Percentiles rank a stretch among this genome's conserved stretches.
These are phyloP conservation scores for Ammodytes dubius DNA, from an alignment of 2,113 vertebrate genomes.

Conservation along the genomic window DNA sequence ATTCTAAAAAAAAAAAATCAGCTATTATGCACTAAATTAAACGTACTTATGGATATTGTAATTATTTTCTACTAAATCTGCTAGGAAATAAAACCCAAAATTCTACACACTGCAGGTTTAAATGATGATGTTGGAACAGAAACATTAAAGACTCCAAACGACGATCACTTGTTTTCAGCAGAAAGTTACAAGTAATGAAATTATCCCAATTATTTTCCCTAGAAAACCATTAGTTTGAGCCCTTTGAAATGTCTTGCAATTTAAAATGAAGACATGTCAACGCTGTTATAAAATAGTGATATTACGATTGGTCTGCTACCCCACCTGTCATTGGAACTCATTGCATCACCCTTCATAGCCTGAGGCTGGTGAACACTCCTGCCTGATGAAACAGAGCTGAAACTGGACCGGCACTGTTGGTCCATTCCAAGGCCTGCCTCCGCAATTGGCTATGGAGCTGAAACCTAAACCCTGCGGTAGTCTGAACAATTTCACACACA, in stretches of 20 bases:
- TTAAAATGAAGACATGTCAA: conserved; percentile 23
- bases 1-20: too few species aligned
- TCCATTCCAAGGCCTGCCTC: conserved; percentile 27
- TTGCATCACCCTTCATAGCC: conserved; percentile 46
- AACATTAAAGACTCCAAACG: background rate
- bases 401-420: conserved; percentile 38
- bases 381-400: conserved; percentile 67
- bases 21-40: too few species aligned
- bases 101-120: too few species aligned
- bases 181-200: background rate
- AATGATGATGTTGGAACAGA: background rate
- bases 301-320: conserved; percentile 7
- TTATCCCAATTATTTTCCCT: background rate
- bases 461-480: conserved; percentile 53
- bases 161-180: conserved; percentile 3
- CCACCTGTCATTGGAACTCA: conserved; percentile 46
- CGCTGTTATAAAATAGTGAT: conserved; percentile 7
- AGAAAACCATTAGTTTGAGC: background rate
- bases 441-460: conserved; percentile 19
- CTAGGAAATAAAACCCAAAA: too few species aligned
- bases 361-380: conserved; percentile 32
- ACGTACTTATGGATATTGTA: too few species aligned
- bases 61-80: too few species aligned
- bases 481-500: conserved; percentile 45
- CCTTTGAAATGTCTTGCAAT: conserved; percentile 16